These are phyloP conservation scores for Autographa gamma DNA, from an alignment of 2,888 invertebrate genomes.

Conservation along the genomic window DNA sequence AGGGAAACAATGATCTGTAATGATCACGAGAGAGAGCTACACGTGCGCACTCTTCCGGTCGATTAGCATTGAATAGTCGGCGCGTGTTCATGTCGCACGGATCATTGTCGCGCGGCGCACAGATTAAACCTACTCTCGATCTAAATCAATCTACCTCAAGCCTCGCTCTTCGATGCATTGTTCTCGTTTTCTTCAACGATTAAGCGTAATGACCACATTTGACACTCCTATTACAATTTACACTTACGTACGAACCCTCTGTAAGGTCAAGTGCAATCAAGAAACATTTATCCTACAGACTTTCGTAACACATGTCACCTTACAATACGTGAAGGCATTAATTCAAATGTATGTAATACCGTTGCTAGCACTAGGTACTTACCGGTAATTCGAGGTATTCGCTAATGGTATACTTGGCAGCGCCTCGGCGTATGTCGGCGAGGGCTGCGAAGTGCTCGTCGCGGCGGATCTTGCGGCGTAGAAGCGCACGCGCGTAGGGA, in stretches of 20 bases:
- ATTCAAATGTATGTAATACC: conserved; percentile 55
- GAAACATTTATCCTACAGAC: conserved; percentile 66
- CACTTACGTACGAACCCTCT: conserved; percentile 60
- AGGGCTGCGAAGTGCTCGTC: conserved; percentile 92
- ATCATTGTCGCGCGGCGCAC: conserved; percentile 78
- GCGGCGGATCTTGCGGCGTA: conserved; percentile 89
- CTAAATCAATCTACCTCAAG: conserved; percentile 79
- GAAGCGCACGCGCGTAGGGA: conserved; percentile 88
- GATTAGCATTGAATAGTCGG: conserved; percentile 87
- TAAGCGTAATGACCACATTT: conserved; percentile 82
- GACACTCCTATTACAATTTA: conserved; percentile 76
- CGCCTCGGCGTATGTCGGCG: conserved; percentile 90
- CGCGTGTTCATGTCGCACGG: conserved; percentile 78
- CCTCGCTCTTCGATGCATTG: conserved; percentile 73
- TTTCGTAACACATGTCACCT: conserved; percentile 65
- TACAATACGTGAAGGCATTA: conserved; percentile 51
- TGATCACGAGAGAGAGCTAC: conserved; percentile 78
- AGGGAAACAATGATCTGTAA: conserved; percentile 78
- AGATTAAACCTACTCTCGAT: conserved; percentile 76
- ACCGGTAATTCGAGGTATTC: conserved; percentile 92
- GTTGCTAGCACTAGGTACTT: conserved; percentile 76
- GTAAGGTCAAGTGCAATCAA: conserved; percentile 77
- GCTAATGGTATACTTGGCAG: conserved; percentile 90
- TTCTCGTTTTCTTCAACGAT: conserved; percentile 78
- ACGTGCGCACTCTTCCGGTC: conserved; percentile 82